Evolutionary conservation across 2,797 vertebrate genomes (phyloP).

Genomic region (Astyanax mexicanus): DNA sequence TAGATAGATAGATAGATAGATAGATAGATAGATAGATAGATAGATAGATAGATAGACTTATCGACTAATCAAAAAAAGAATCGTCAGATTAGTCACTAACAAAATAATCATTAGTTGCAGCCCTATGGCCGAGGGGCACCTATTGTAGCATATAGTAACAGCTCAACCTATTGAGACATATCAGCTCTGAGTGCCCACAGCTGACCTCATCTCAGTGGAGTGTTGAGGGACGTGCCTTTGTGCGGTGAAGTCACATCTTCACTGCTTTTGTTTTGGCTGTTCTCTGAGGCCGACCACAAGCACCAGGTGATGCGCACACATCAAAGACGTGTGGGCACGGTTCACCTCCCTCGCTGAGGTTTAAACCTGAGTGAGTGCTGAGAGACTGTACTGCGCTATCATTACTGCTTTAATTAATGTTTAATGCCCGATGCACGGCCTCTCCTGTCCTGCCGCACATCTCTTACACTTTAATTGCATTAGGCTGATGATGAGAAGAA

Average conservation of each 20-base stretch:
- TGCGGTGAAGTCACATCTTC: conserved; percentile 28
- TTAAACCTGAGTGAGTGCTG: conserved; percentile 58
- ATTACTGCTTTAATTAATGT: conserved; percentile 58
- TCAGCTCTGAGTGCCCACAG: conserved; percentile 20
- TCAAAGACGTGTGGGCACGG: conserved; percentile 48
- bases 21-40: too few species aligned
- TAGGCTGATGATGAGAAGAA: conserved; percentile 24
- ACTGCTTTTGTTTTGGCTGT: conserved; percentile 46
- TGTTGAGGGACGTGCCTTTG: conserved; percentile 42
- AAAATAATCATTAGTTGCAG: too few species aligned
- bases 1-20: too few species aligned
- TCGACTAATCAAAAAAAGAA: too few species aligned
- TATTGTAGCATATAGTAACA: too few species aligned
- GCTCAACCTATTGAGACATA: conserved; percentile 11
- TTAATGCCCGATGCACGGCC: conserved; percentile 60
- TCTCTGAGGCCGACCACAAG: conserved; percentile 33
- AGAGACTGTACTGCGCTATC: conserved; percentile 58
- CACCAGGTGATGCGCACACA: conserved; percentile 40
- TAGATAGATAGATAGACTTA: too few species aligned
- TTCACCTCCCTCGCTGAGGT: conserved; percentile 63
- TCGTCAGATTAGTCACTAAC: too few species aligned
- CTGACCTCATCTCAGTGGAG: conserved; percentile 25
- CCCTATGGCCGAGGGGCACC: too few species aligned
- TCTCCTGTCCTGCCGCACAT: conserved; percentile 26
- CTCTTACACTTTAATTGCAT: conserved; percentile 35